phyloP scores from a whole-genome alignment of 2,888 invertebrate genomes.

The Pachycephus smyrnensis region DNA sequence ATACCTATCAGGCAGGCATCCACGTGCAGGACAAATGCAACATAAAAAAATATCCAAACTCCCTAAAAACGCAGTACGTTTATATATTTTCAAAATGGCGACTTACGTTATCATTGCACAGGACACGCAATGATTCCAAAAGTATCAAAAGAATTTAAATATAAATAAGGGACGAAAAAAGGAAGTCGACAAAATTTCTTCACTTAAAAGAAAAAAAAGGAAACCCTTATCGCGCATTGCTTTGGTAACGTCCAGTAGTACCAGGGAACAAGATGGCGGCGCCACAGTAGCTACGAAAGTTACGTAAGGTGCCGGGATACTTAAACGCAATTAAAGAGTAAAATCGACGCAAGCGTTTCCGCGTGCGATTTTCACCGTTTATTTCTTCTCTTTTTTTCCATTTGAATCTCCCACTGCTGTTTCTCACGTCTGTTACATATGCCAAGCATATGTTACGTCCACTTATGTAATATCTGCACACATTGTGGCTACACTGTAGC shows the following conservation, averaged over 20 bases:
- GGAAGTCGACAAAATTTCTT: too few relatives aligned
- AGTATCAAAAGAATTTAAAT: neutral
- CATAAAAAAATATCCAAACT: neutral
- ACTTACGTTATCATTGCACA: too few relatives aligned
- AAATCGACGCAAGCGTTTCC: slow-evolving; percentile 42
- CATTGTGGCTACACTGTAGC: too few relatives aligned
- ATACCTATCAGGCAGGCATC: neutral
- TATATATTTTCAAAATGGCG: neutral
- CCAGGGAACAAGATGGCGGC: too few relatives aligned
- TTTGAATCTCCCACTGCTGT: too few relatives aligned
- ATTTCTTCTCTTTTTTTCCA: slow-evolving; percentile 36
- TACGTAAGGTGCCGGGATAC: slow-evolving; percentile 25
- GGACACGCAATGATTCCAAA: neutral
- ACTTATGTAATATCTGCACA: too few relatives aligned
- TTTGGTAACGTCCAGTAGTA: too few relatives aligned
- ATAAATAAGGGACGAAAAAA: neutral
- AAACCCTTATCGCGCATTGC: too few relatives aligned
- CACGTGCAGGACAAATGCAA: neutral
- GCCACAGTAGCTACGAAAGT: neutral
- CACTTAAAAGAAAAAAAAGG: too few relatives aligned
- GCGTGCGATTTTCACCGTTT: slow-evolving; percentile 43
- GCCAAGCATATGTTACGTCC: too few relatives aligned
- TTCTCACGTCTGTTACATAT: too few relatives aligned
- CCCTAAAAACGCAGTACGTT: neutral
- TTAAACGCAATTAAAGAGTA: slow-evolving; percentile 50